These are phyloP conservation scores for Hippocampus guttulatus DNA, from an alignment of 2,113 vertebrate species.

Conservation along the genomic window DNA sequence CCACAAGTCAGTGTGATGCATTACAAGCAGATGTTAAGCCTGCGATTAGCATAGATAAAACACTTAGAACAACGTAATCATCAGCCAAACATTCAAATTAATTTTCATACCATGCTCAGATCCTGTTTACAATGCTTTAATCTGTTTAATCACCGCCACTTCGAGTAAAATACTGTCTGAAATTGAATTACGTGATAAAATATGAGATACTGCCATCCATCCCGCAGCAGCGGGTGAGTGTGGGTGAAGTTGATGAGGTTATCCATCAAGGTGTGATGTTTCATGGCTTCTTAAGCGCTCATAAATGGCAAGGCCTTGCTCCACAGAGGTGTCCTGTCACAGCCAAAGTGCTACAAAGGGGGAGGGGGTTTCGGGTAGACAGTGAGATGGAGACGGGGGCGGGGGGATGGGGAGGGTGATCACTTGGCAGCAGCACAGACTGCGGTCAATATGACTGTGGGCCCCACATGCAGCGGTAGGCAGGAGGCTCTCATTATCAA, in stretches of 20 bases:
- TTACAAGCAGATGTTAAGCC: conserved; percentile 36
- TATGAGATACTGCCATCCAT: conserved; percentile 1
- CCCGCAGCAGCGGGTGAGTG: conserved; percentile 1
- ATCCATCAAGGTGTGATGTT: conserved; percentile 56
- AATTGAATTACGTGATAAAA: conserved; percentile 35
- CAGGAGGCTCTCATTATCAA: conserved; percentile 47
- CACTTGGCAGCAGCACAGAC: conserved; percentile 50
- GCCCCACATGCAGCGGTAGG: conserved; percentile 55
- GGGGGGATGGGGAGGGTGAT: conserved; percentile 25
- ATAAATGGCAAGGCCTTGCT: conserved; percentile 48
- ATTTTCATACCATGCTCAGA: conserved; percentile 13
- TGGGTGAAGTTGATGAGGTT: conserved; percentile 37
- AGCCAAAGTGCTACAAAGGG: conserved; percentile 26
- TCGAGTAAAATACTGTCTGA: conserved; percentile 20
- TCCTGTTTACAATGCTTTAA: conserved; percentile 25
- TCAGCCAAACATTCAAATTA: conserved; percentile 12
- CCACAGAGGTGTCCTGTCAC: conserved; percentile 40
- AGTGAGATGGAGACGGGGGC: conserved; percentile 32
- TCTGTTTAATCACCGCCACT: conserved; percentile 9
- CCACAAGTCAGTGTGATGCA: conserved; percentile 33
- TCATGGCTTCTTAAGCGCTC: conserved; percentile 54
- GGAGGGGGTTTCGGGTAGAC: conserved; percentile 29
- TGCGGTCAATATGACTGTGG: conserved; percentile 34
- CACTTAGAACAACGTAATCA: conserved; percentile 26
- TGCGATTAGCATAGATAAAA: conserved; percentile 39